Base-by-base conservation (phyloP, 2,888 invertebrate species). In the Myopa tessellatipennis region DNA sequence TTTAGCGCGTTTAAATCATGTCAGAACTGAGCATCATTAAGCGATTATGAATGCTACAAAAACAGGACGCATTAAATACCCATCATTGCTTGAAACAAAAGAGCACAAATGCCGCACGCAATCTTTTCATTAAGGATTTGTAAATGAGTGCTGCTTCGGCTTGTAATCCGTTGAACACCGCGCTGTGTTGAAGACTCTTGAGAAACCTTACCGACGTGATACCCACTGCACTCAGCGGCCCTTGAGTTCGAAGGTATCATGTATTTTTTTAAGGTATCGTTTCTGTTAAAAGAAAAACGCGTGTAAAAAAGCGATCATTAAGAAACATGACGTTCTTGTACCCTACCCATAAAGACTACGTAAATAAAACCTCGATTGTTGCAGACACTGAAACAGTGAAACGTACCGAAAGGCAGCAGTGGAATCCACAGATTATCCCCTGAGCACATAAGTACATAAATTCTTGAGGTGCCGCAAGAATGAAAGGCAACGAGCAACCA, bases 101-200 rank as follows among this genome's bases (percentile, higher is more conserved):
- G 38, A 5, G n/a, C 5, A 67, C n/a, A 36, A 16, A 40, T 40
- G 40, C 40, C 67, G 67, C 67, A 67, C 38, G 67, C 40, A 38
- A 67, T 67, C 67, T 40, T 67, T 67, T 67, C 67, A 67, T 67
- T 67, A 67, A 67, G 67, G 40, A 67, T 67, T 40, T 36, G 67
- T 36, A 40, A 67, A 67, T 40, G 40, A 67, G 40, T n/a, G 40
- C 36, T 40, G 34, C 16, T 67, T 14, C 16, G 16, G 55, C 55
- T 2, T 55, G 55, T 67, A 67, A n/a, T n/a, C n/a, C 67, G 67
- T n/a, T 65, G 7, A 12, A 36, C 65, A 38, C 7, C 38, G 38
- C 65, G 16, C 67, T 40, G 14, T 4, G 5, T 14, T 67, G 40
- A 16, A 36, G 38, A 16, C 65, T 38, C 65, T 38, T 16, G 12